These are phyloP conservation scores for Tenebrio molitor DNA, from an alignment of 1,140 invertebrate genomes.

Conservation along the genomic window DNA sequence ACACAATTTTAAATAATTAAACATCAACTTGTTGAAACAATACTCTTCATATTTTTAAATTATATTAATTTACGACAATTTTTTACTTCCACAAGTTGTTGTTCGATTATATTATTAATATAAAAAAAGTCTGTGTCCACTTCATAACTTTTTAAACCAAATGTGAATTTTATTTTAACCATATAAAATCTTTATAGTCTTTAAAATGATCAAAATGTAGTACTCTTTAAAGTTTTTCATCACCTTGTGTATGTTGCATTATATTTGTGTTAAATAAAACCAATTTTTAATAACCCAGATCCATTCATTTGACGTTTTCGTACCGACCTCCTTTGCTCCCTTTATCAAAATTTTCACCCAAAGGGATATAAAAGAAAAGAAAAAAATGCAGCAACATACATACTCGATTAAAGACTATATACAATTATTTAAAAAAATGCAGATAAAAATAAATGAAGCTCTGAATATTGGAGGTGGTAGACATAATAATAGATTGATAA, in stretches of 20 bases:
- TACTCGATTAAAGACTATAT: no score
- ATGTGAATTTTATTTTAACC: slow-evolving; percentile 33
- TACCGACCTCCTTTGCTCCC: no score
- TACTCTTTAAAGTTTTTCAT: slow-evolving; percentile 44
- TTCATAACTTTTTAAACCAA: slow-evolving; percentile 36
- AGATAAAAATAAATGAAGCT: no score
- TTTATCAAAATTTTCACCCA: no score
- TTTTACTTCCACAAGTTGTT: slow-evolving; percentile 28
- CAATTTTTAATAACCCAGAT: slow-evolving; percentile 37
- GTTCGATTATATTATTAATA: slow-evolving; percentile 15
- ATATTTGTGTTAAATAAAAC: slow-evolving; percentile 46
- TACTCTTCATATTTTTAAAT: slow-evolving; percentile 13
- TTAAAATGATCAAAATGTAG: slow-evolving; percentile 37
- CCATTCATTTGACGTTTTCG: no score
- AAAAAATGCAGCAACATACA: no score
- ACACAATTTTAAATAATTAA: slow-evolving; percentile 35
- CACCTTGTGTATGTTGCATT: slow-evolving; percentile 46
- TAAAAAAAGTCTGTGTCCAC: slow-evolving; percentile 9
- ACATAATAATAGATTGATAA: no score
- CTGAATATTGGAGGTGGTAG: no score
- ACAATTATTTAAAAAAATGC: no score
- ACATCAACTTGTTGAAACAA: slow-evolving; percentile 25
- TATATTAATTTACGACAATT: not conserved
- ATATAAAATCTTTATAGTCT: not conserved
- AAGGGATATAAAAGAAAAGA: no score